Evolutionary conservation across 2,797 vertebrate genomes (phyloP), one percentile per base, ranked within the genome.

Genomic region (Cottoperca gobio): DNA sequence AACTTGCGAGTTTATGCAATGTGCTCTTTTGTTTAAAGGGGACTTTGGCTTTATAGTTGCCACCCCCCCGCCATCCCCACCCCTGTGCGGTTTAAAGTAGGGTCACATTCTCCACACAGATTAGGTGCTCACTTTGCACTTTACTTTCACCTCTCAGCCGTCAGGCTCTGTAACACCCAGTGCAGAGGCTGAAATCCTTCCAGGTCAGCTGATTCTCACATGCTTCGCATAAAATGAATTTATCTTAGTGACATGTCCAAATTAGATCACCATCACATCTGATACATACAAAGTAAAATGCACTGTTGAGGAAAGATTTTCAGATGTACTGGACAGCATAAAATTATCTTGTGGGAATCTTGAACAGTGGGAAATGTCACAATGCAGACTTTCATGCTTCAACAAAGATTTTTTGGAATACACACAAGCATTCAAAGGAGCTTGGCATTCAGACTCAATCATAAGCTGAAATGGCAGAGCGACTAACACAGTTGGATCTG

Each of bases 171-270:
- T 83, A 90, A 88, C 72, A 86, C 49, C 61, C 76, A 9, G 81
- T 24, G 67, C 70, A 33, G 83, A 60, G 76, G 50, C 67, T 75
- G 59, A 90, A 94, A 90, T 90, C 90, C 89, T 40, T 33, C 28
- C 67, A 10, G 21, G 63, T 94, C 93, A 95, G 91, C 92, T 95
- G 93, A 93, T 67, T 39, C 60, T 90, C 93, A 93, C 88, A 93
- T 93, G 93, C 42, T 87, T 33, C 55, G 48, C 52, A 61, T 73
- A 62, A 73, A 37, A 88, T 12, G 33, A 68, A 43, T 81, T 78
- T 28, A 63, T 76, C 54, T 76, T 70, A 70, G 4, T 14, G 31
- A 55, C 14, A 16, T 24, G 39, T 63, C 35, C 49, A 16, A 60
- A 24, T 35, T 17, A 52, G n/a, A 37, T 52, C 43, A 17, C 21